These are phyloP conservation scores for Bemisia tabaci DNA, from an alignment of 1,140 invertebrate genomes.

Conservation along the genomic window DNA sequence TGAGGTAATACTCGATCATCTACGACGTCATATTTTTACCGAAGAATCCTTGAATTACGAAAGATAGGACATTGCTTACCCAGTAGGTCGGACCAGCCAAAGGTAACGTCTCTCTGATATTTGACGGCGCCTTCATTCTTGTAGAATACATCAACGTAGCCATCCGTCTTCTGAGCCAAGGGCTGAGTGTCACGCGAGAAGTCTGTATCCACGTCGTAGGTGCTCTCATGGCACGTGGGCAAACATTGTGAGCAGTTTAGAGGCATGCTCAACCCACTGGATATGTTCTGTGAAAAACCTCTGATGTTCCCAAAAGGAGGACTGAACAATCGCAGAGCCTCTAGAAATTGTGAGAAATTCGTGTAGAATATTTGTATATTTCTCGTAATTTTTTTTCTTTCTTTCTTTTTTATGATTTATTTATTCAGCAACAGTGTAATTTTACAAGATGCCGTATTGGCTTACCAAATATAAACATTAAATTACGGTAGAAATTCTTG, in stretches of 20 bases:
- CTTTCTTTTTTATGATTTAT: too few relatives aligned
- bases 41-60: too few relatives aligned
- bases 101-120: constrained; percentile 25
- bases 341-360: constrained; percentile 11
- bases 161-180: constrained; percentile 14
- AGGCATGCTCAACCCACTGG: constrained; percentile 11
- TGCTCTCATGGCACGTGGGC: constrained; percentile 23
- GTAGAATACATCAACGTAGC: constrained; percentile 23
- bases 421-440: too few relatives aligned
- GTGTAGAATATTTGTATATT: too few relatives aligned
- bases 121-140: constrained; percentile 22
- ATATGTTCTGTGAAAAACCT: constrained; percentile 13
- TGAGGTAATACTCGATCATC: too few relatives aligned
- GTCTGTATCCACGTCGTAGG: constrained; percentile 20
- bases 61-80: constrained; percentile 17
- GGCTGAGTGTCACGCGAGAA: constrained; percentile 17
- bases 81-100: constrained; percentile 23
- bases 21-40: too few relatives aligned
- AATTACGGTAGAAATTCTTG: too few relatives aligned
- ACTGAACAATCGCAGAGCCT: constrained; percentile 20
- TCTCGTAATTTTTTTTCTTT: too few relatives aligned
- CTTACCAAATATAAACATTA: too few relatives aligned
- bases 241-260: constrained; percentile 23
- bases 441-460: too few relatives aligned
- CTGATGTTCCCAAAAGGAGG: constrained; percentile 17